Base-by-base conservation (phyloP, 2,888 invertebrate genomes). In the Andrena bicolor region DNA sequence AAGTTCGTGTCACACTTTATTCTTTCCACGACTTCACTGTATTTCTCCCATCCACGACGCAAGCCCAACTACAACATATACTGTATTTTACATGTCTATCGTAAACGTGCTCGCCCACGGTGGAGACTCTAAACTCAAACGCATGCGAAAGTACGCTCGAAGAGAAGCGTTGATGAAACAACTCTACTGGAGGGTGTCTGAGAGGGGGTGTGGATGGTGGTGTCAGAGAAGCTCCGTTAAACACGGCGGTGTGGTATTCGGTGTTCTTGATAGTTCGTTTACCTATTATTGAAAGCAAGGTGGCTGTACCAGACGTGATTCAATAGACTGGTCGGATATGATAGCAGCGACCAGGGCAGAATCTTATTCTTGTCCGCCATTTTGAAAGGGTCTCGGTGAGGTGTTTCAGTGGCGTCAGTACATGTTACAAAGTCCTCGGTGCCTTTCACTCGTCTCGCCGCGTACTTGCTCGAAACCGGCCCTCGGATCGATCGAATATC, bases 351-450 rank as follows among this genome's bases (percentile, higher is more conserved):
- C 93, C 93, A 93, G 41, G 91, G 93, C 76, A 93, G 82, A 79
- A 93, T 88, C 82, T 93, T 93, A 88, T 91, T 93, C 85, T 93
- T 94, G 88, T 94, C 94, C 89, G 92, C 92, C 93, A 94, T 94
- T 87, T 90, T 90, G 76, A 85, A 72, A 84, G 48, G 69, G 53
- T 76, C 48, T 76, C 32, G 64, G 77, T 63, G 48, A 78, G 70
- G 41, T 73, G 77, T 61, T 41, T 80, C 74, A 82, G 66, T 70
- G 64, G 79, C 64, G 82, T 83, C 89, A 85, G 80, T 86, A 85
- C 85, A 86, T 86, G 65, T 89, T 85, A 77, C 74, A 23, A 28
- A 49, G 72, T 80, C 81, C 60, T 82, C 78, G 75, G 66, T 63
- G 78, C n/a, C 71, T 65, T 41, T 41, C 72, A 23, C 80, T 71